Percentiles rank a stretch among this genome's conserved stretches.
Conservation (phyloP, 2,797 vertebrate genomes). For the Pangasius djambal region DNA sequence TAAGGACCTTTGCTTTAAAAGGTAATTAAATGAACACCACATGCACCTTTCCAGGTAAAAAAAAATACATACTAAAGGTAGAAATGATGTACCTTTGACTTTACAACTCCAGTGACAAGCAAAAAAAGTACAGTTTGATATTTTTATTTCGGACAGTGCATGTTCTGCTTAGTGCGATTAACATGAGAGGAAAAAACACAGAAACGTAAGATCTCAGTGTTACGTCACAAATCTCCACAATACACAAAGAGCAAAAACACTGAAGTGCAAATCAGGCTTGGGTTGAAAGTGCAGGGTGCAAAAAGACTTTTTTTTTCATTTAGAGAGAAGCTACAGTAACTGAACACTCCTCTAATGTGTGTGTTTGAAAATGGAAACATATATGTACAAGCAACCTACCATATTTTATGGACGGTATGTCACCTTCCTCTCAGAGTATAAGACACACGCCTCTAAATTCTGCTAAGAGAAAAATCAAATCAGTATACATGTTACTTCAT, state of each 20-base stretch:
- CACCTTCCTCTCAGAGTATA: background rate
- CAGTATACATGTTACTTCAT: background rate
- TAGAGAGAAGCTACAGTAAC: background rate
- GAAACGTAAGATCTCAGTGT: background rate
- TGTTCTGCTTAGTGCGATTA: background rate
- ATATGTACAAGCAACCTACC: background rate
- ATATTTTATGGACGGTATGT: background rate
- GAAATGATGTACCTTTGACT: background rate
- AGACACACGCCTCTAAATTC: background rate
- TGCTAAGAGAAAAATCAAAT: background rate
- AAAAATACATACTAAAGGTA: background rate
- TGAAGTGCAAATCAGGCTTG: slow-evolving; percentile 43
- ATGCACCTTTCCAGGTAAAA: background rate
- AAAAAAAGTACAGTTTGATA: background rate
- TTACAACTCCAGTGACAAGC: background rate
- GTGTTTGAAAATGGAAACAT: background rate
- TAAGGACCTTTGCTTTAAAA: background rate
- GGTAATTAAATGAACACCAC: background rate
- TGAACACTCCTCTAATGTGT: background rate
- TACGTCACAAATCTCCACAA: slow-evolving; percentile 3
- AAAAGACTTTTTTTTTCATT: background rate
- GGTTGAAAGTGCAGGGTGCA: slow-evolving; percentile 51
- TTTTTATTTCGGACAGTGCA: background rate
- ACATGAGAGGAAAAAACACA: background rate
- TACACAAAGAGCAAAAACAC: slow-evolving; percentile 28